phyloP scores from a whole-genome alignment of 2,797 vertebrate species.

The Tympanoctomys barrerae region DNA sequence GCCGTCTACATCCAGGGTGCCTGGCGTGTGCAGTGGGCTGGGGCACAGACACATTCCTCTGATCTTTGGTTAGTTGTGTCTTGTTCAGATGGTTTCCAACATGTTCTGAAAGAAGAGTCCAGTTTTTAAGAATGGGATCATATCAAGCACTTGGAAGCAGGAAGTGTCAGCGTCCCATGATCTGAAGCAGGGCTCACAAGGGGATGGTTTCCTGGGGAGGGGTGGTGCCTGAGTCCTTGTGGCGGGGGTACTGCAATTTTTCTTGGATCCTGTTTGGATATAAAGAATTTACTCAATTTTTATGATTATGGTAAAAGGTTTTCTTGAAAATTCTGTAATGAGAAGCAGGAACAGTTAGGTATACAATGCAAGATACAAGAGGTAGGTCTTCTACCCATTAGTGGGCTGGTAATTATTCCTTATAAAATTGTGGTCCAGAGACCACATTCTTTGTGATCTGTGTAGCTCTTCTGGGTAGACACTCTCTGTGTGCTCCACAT shows the following conservation, averaged over 20 bases:
- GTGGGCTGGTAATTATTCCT: background rate
- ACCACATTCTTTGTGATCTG: too few relatives aligned
- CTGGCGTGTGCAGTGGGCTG: too few relatives aligned
- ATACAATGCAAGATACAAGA: background rate
- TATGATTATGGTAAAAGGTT: background rate
- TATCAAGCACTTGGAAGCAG: background rate
- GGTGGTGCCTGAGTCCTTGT: background rate
- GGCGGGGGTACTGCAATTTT: background rate
- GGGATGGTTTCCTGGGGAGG: background rate
- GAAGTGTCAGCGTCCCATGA: too few relatives aligned
- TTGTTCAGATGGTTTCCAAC: background rate
- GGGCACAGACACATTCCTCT: background rate
- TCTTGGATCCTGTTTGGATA: background rate
- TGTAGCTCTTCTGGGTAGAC: background rate
- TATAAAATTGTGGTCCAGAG: rapidly evolving
- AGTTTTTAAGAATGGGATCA: background rate
- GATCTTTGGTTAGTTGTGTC: slow-evolving; percentile 4
- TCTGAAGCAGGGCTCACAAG: background rate
- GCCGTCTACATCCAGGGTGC: background rate
- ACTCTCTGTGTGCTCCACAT: background rate
- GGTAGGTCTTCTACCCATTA: background rate
- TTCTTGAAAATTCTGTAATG: background rate
- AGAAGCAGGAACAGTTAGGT: background rate
- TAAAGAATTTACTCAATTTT: background rate
- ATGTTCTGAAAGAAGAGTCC: background rate